Base-by-base conservation (phyloP, 2,113 vertebrate species). In the Eptesicus fuscus region DNA sequence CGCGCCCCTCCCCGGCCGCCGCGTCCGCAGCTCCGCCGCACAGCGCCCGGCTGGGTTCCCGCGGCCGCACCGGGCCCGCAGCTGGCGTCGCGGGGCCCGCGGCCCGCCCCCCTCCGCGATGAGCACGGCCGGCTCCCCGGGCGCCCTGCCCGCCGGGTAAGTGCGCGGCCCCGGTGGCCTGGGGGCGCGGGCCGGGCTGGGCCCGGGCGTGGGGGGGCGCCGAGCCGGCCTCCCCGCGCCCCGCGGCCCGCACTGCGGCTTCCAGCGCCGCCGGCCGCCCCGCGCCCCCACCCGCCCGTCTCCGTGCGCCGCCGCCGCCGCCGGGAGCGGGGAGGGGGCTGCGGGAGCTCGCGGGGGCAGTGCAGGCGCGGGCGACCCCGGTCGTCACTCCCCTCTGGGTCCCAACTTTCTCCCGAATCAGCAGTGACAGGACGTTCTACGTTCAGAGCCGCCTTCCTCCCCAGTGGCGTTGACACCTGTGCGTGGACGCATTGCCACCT, bases 1-100 rank as follows among this genome's bases (percentile, higher is more conserved):
- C 95, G 93, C 95, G 94, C 95, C 90, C 97, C 97, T 96, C 96
- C 96, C 96, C 40, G 88, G 94, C 89, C 67, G 63, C 95, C 61
- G 94, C 76, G 82, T 83, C 85, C 77, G 44, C 63, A 56, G 85
- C 92, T 92, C 61, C 61, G 93, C 93, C 6, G 90, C 95, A 88
- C 94, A 71, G 92, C 95, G 49, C 89, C 78, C 17, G 83, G 82
- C 83, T 88, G 51, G n/a, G 84, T 82, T 89, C 80, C 63, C 56
- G 90, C 74, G 73, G 92, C 94, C 89, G 96, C 96, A 96, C 94
- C 94, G 95, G 95, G 83, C 92, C 95, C 93, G 73, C 73, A 47
- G 61, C 92, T 93, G 91, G 85, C 59, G 90, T 80, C 87, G 95
- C 78, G 69, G 82, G 92, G 73, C 90, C 53, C 76, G 63, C 90